phyloP scores from a whole-genome alignment of 1,140 invertebrate species.

The Eupristina koningsbergeri region DNA sequence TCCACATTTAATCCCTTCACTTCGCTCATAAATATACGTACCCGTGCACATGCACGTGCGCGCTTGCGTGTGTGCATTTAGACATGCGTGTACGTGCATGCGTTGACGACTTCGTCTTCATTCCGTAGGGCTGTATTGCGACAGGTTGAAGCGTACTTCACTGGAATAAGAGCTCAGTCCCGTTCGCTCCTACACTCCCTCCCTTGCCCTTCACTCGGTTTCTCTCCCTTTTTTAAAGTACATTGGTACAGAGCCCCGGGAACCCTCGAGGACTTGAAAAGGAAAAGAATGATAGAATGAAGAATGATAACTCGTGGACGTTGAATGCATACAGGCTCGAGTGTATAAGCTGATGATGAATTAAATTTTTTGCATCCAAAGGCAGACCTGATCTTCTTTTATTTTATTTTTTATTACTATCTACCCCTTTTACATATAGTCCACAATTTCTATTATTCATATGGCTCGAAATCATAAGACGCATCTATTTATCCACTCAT shows the following conservation, averaged over 20 bases:
- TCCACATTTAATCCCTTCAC: constrained; percentile 22
- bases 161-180: not conserved
- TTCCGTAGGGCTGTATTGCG: not conserved
- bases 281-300: not conserved
- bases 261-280: not conserved
- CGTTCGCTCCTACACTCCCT: constrained; percentile 16
- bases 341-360: not conserved
- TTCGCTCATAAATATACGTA: not conserved
- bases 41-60: no score
- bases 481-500: no score
- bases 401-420: no score
- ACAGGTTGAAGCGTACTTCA: not conserved
- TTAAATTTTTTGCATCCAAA: not conserved
- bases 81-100: no score
- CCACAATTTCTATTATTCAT: not conserved
- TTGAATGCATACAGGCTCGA: not conserved
- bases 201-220: not conserved
- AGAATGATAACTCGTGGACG: not conserved
- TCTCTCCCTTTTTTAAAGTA: not conserved
- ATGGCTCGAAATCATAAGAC: not conserved
- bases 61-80: no score
- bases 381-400: no score
- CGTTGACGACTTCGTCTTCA: constrained; percentile 3
- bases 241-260: not conserved
- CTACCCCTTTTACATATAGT: not conserved